Conservation (phyloP, 2,113 vertebrate genomes). For the Lagenorhynchus albirostris region DNA sequence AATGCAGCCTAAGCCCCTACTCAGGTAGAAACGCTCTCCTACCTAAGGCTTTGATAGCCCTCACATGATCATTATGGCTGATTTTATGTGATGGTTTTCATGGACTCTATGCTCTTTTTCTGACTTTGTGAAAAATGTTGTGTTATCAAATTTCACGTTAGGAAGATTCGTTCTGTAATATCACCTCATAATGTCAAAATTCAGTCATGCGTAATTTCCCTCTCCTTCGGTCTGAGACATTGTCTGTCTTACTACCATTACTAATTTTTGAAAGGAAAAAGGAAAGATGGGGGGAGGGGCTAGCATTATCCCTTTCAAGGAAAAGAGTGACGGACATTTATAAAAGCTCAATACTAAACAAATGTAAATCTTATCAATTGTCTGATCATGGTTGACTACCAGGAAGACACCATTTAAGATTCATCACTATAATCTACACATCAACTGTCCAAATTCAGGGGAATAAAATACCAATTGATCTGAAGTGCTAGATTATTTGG, state of each 20-base stretch:
- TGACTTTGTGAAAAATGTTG: not conserved
- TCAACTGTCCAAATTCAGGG: not conserved
- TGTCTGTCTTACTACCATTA: not conserved
- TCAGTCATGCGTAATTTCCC: too few species aligned
- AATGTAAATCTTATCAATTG: not conserved
- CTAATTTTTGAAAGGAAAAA: not conserved
- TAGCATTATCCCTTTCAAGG: not conserved
- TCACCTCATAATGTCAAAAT: not conserved
- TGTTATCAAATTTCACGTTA: not conserved
- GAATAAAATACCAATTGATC: not conserved
- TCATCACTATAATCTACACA: not conserved
- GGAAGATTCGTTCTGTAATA: not conserved
- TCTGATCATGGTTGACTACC: not conserved
- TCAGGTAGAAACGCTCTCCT: not conserved
- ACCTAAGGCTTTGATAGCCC: not conserved
- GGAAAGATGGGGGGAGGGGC: not conserved
- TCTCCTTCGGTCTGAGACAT: not conserved
- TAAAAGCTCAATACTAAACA: not conserved
- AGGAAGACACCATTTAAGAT: not conserved
- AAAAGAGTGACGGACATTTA: not conserved
- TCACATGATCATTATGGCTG: not conserved
- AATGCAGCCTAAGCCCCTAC: not conserved
- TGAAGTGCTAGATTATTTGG: accelerated
- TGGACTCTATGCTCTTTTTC: not conserved
- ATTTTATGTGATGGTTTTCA: not conserved